Base-by-base conservation (phyloP, 2,888 invertebrate species). In the Adelognathus sp. region DNA sequence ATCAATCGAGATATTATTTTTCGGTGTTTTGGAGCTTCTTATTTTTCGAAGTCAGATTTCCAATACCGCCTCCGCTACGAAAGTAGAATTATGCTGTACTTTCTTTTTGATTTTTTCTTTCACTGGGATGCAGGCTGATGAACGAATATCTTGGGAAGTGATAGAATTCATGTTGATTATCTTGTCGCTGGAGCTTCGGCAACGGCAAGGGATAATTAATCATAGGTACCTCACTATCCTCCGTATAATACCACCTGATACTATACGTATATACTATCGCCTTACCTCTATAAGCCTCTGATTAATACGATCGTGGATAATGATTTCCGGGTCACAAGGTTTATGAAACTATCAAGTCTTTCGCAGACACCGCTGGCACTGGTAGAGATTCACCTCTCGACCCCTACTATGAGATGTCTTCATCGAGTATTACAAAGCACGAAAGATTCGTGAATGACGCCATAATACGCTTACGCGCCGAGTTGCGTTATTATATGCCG, bases 331-430 rank as follows among this genome's bases (percentile, higher is more conserved):
- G 54, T 60, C 46, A 31, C 31, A 16, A 64, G 56, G 56, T 50
- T 64, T 64, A 66, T 58, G 58, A 72, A 76, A 50, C 64, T 76
- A 64, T 72, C 36, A 36, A 58, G 58, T 56, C 50, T 58, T 56
- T 31, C 44, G 14, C 18, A 44, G 24, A 11, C 33, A 18, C 33
- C 33, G 21, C 24, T 39, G 16, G n/a, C 41, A 9, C 14, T 21
- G 36, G 16, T 27, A 27, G 50, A 24, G 50, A 21, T 50, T 50
- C 7, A 21, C 50, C 50, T n/a, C n/a, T 11, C 50, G 21, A 50
- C 9, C 24, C 46, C 56, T 64, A 11, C 39, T 31, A n/a, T 41
- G 16, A n/a, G n/a, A 72, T 63, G 54, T 41, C 54, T 33, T 44
- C 31, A 18, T 54, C 63, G 52, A 54, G 41, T 54, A 72, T 44